These are phyloP conservation scores for Montipora capricornis DNA, from an alignment of 64 coral and sea anemone genomes.

Conservation along the genomic window DNA sequence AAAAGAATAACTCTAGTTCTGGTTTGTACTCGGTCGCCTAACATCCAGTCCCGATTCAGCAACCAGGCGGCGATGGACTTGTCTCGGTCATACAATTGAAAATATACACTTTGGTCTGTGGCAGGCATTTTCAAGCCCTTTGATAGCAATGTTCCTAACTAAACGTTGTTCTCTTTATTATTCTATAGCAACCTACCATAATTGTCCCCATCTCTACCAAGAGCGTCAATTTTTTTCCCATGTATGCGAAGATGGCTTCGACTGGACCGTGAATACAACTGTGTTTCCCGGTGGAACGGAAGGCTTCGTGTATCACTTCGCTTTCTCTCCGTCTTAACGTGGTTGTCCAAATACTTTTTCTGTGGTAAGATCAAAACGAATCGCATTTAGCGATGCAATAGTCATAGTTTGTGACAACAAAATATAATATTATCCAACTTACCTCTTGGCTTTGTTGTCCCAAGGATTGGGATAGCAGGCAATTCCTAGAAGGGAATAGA, in stretches of 20 bases:
- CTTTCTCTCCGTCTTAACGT: slow-evolving; percentile 63
- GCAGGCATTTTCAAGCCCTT: neutral
- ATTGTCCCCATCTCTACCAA: slow-evolving; percentile 82
- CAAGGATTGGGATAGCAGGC: neutral
- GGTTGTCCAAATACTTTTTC: slow-evolving; percentile 47
- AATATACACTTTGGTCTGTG: too few species aligned
- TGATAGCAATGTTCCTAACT: neutral
- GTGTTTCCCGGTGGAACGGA: slow-evolving; percentile 89
- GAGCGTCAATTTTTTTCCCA: slow-evolving; percentile 75
- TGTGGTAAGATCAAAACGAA: slow-evolving; percentile 1
- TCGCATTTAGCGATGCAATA: neutral
- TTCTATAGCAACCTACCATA: slow-evolving; percentile 68
- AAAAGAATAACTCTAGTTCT: too few species aligned
- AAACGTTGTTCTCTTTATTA: neutral
- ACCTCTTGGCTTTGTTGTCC: slow-evolving; percentile 8
- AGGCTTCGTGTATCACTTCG: slow-evolving; percentile 80
- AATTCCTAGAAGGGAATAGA: neutral
- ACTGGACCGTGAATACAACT: slow-evolving; percentile 87
- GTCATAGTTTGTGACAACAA: neutral
- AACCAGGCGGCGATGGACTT: too few species aligned
- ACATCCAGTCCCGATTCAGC: too few species aligned
- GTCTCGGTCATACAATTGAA: too few species aligned
- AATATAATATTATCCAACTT: neutral
- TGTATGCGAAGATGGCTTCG: slow-evolving; percentile 83
- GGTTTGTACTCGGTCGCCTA: too few species aligned